Percentiles rank a stretch among this genome's conserved stretches.
Evolutionary conservation across 2,113 vertebrate species (phyloP).

Genomic region (Ceyx melanurus): DNA sequence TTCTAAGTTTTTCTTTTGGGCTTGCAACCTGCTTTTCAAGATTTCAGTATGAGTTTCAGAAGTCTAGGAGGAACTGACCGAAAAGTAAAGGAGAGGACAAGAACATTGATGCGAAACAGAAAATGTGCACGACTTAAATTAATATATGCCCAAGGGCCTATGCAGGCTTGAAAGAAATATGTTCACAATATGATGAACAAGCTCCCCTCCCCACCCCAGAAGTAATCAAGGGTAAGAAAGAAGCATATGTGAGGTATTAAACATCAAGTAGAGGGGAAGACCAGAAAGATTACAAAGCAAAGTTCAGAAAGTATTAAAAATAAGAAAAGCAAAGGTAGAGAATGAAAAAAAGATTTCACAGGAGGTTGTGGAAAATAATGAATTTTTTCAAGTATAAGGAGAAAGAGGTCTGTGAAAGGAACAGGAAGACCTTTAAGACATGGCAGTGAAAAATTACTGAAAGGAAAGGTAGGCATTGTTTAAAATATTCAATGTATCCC

Average conservation of each 20-base stretch:
- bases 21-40: background rate
- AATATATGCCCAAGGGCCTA: slow-evolving; percentile 66
- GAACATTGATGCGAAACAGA: slow-evolving; percentile 34
- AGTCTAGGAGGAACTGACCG: background rate
- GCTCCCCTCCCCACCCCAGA: background rate
- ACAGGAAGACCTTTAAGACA: slow-evolving; percentile 34
- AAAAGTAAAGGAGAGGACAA: slow-evolving; percentile 24
- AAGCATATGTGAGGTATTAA: slow-evolving; percentile 49
- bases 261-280: slow-evolving; percentile 33
- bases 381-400: slow-evolving; percentile 44
- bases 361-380: slow-evolving; percentile 57
- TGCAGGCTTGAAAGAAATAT: slow-evolving; percentile 46
- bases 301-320: slow-evolving; percentile 62
- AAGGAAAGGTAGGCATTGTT: slow-evolving; percentile 17
- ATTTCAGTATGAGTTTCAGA: background rate
- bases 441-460: slow-evolving; percentile 52
- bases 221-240: slow-evolving; percentile 65
- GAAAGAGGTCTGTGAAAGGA: slow-evolving; percentile 43
- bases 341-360: slow-evolving; percentile 51
- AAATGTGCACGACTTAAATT: slow-evolving; percentile 68
- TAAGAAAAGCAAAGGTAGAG: slow-evolving; percentile 64
- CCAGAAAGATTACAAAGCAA: slow-evolving; percentile 60
- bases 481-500: slow-evolving; percentile 50
- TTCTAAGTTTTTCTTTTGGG: background rate
- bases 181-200: slow-evolving; percentile 39